Evolutionary conservation across 2,797 vertebrate genomes (phyloP).

Genomic region (Pangasius larnaudii): DNA sequence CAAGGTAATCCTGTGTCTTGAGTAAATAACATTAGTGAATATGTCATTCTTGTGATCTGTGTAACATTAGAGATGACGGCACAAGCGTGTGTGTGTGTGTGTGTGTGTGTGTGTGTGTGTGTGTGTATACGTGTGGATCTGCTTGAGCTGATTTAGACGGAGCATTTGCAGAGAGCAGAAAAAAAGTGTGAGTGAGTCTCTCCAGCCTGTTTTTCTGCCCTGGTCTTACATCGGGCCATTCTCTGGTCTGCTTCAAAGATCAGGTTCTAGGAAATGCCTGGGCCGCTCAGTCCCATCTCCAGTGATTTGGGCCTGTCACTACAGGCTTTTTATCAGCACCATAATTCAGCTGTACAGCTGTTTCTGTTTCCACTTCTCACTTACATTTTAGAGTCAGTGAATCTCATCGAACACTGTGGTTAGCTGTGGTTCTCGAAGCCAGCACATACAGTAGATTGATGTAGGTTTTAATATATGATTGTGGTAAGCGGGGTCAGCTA

Average conservation of each 20-base stretch:
- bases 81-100: conserved; percentile 54
- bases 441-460: conserved; percentile 44
- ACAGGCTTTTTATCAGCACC: conserved; percentile 54
- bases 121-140: conserved; percentile 43
- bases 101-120: conserved; percentile 50
- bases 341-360: conserved; percentile 48
- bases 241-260: conserved; percentile 55
- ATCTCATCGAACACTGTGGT: conserved; percentile 19
- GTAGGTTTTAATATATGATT: conserved; percentile 52
- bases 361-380: conserved; percentile 47
- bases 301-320: conserved; percentile 55
- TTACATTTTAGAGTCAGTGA: conserved; percentile 28
- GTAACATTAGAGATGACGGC: conserved; percentile 39
- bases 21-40: conserved; percentile 42
- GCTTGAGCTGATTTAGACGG: conserved; percentile 45
- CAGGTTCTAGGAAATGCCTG: conserved; percentile 56
- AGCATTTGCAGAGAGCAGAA: conserved; percentile 42
- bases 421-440: conserved; percentile 36
- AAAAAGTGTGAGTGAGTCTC: conserved; percentile 56
- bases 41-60: conserved; percentile 29
- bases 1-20: conserved; percentile 54
- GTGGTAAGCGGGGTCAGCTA: conserved; percentile 57
- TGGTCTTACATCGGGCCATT: conserved; percentile 42
- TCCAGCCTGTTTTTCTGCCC: conserved; percentile 56
- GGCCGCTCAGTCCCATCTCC: conserved; percentile 53